Evolutionary conservation across 2,113 vertebrate species (phyloP).

Genomic region (Meleagris gallopavo): DNA sequence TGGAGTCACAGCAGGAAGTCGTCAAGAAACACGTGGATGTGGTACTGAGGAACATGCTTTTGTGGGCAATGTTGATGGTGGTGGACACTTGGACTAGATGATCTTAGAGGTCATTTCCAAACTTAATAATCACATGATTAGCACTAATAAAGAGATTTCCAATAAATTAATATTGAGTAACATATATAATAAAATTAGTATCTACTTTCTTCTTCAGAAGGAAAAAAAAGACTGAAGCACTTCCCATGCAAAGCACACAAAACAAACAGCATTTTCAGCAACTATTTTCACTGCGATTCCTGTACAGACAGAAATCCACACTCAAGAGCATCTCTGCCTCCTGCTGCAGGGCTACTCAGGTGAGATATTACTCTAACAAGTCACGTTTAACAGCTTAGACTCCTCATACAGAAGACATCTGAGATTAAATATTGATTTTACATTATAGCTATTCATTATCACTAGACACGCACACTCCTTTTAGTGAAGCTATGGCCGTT

Average conservation of each 20-base stretch:
- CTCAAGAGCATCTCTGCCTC: background rate
- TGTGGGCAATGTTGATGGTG: too few relatives aligned
- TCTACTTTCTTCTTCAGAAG: background rate
- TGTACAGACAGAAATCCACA: background rate
- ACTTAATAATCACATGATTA: background rate
- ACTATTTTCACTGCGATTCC: background rate
- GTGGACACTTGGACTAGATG: too few relatives aligned
- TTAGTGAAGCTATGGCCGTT: background rate
- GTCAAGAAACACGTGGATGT: too few relatives aligned
- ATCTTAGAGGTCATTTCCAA: too few relatives aligned
- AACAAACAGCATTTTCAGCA: background rate
- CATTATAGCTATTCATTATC: conserved; percentile 39
- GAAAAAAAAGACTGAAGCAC: background rate
- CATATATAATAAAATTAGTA: background rate
- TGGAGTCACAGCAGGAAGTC: too few relatives aligned
- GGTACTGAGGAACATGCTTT: too few relatives aligned
- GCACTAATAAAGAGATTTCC: background rate
- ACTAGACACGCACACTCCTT: background rate
- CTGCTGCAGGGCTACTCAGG: background rate
- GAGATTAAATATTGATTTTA: conserved; percentile 71
- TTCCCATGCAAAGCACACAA: background rate
- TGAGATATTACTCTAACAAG: background rate
- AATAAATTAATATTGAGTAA: background rate
- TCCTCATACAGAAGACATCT: background rate
- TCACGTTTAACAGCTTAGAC: background rate